Base-by-base conservation (phyloP, 2,113 vertebrate genomes). In the Formicarius rufipectus region DNA sequence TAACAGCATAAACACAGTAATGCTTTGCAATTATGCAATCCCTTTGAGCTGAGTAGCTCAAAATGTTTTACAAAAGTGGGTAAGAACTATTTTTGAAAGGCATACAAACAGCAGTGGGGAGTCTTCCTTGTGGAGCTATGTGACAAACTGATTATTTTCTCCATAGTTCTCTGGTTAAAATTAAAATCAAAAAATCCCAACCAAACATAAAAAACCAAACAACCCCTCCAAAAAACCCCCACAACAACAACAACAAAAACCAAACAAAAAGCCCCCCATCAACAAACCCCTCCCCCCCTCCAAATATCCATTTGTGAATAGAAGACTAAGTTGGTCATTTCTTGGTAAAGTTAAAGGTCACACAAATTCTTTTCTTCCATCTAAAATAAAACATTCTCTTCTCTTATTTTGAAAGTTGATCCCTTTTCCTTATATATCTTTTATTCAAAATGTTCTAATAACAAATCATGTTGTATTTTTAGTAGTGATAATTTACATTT, bases 21-120 rank as follows among this genome's bases (percentile, higher is more conserved):
- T 47, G 47, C 35, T 86, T 88, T 80, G 82, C 87, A 94, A 88
- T 96, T 96, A 89, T 74, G 30, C 68, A 71, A 47, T 86, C 47
- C 35, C 49, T 96, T 92, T 89, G 79, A 86, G 83, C 39, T 63
- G 39, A 89, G 52, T 3, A 96, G 55, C 76, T 27, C 68, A 67
- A 86, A 95, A 81, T 45, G 8, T 69, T 95, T 93, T 67, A 90
- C 39, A 81, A 69, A 95, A 80, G 68, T 82, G 74, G 42, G 27
- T 74, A 84, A 89, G 59, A 77, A 35, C 28, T 72, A 66, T 14
- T 76, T 95, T 72, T 82, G 19, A 84, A 91, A 81, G 13, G 37
- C 52, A 66, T 71, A 66, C 4, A 56, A 44, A 52, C 16, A 84
- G 14, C 25, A 69, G 37, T 50, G 25, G 6, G 33, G 15, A 83